phyloP scores from a whole-genome alignment of 2,888 invertebrate genomes.

The Amiota mariae region DNA sequence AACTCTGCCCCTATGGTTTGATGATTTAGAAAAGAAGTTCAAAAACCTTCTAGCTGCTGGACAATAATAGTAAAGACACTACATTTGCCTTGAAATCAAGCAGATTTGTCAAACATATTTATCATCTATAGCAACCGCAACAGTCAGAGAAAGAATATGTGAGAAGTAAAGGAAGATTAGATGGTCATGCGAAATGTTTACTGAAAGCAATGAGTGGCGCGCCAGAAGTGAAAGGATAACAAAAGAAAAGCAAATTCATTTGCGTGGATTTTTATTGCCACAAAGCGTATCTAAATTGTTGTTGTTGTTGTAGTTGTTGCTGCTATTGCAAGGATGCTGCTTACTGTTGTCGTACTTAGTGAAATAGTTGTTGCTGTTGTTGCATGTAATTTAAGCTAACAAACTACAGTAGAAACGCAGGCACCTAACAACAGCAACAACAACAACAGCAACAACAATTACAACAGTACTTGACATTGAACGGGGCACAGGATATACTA shows the following conservation, averaged over 20 bases:
- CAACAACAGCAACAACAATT: constrained; percentile 18
- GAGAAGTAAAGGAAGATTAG: too few relatives aligned
- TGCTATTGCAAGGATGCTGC: neutral
- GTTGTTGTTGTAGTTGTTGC: neutral
- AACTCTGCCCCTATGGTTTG: too few relatives aligned
- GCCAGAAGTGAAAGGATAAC: too few relatives aligned
- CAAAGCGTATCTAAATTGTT: neutral
- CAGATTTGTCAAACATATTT: too few relatives aligned
- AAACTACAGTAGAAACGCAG: constrained; percentile 6
- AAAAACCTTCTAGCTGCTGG: too few relatives aligned
- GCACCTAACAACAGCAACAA: neutral
- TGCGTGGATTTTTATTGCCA: constrained; percentile 19
- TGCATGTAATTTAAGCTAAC: constrained; percentile 26
- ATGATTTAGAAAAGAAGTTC: too few relatives aligned
- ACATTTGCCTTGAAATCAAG: too few relatives aligned
- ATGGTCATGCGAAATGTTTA: too few relatives aligned
- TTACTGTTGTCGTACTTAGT: neutral
- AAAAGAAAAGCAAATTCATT: constrained; percentile 12
- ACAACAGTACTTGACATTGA: constrained; percentile 22
- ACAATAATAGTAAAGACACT: too few relatives aligned
- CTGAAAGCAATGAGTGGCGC: too few relatives aligned
- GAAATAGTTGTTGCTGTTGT: constrained; percentile 5
- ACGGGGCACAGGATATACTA: neutral
- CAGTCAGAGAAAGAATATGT: too few relatives aligned
- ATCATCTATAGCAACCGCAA: too few relatives aligned